Percentiles rank a stretch among this genome's conserved stretches.
Conservation (phyloP, 2,888 invertebrate species). For the Apamea epomidion region DNA sequence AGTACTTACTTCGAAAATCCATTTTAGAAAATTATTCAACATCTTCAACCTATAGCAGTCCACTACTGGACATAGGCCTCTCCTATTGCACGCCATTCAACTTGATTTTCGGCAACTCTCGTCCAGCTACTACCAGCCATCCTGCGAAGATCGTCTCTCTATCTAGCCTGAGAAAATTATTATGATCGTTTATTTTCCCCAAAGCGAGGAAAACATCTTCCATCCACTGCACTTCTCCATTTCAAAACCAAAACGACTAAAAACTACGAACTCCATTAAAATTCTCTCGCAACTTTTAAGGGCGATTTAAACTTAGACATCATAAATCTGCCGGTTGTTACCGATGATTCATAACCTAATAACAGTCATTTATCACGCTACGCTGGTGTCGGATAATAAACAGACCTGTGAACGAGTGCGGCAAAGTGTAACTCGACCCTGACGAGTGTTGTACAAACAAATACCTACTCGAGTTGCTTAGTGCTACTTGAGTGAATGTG, state of each 20-base stretch:
- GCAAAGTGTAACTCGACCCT: slow-evolving; percentile 55
- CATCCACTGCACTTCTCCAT: not conserved
- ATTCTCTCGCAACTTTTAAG: slow-evolving; percentile 30
- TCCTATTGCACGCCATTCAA: no score
- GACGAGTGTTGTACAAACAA: slow-evolving; percentile 48
- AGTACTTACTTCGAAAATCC: no score
- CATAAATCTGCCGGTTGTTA: slow-evolving; percentile 33
- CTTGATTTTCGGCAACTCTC: no score
- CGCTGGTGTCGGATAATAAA: slow-evolving; percentile 29
- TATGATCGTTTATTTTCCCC: no score
- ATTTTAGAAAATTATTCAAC: no score
- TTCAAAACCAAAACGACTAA: slow-evolving; percentile 1
- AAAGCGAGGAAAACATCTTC: no score
- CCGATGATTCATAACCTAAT: slow-evolving; percentile 52
- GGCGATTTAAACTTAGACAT: slow-evolving; percentile 42
- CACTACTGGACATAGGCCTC: no score
- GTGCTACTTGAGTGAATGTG: slow-evolving; percentile 37
- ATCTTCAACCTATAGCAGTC: no score
- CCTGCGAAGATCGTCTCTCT: no score
- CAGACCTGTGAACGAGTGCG: slow-evolving; percentile 39
- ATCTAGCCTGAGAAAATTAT: no score
- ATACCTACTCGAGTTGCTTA: slow-evolving; percentile 26
- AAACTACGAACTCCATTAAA: slow-evolving; percentile 3
- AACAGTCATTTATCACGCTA: slow-evolving; percentile 56
- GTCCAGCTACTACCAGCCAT: no score